Conservation (phyloP, 2,888 invertebrate species). For the Apotomis betuletana region DNA sequence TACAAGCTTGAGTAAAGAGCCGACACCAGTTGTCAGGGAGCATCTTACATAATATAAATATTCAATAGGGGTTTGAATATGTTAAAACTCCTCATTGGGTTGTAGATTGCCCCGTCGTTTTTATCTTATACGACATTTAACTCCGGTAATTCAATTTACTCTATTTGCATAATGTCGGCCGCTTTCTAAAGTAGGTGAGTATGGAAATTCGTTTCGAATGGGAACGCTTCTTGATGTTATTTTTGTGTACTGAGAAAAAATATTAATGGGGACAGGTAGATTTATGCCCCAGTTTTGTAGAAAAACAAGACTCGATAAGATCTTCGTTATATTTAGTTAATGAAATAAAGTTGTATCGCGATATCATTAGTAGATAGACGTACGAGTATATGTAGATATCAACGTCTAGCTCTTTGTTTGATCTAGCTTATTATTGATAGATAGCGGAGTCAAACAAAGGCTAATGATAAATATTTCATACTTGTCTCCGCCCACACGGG, state of each 20-base stretch:
- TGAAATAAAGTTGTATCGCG: constrained; percentile 2
- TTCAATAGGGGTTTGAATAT: constrained; percentile 82
- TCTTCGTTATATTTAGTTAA: constrained; percentile 21
- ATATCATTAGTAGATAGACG: background rate
- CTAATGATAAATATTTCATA: constrained; percentile 52
- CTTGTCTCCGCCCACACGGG: constrained; percentile 62
- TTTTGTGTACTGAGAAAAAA: constrained; percentile 43
- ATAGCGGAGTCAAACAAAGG: constrained; percentile 47
- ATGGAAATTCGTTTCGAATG: constrained; percentile 68
- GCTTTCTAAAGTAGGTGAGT: constrained; percentile 79
- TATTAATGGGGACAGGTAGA: constrained; percentile 31
- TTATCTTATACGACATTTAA: constrained; percentile 84
- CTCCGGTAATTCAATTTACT: constrained; percentile 83
- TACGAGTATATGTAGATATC: constrained; percentile 5
- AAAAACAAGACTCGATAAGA: constrained; percentile 9
- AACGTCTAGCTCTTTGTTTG: constrained; percentile 25
- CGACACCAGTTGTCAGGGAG: constrained; percentile 60
- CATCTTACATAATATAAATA: constrained; percentile 74
- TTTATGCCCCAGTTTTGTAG: constrained; percentile 19
- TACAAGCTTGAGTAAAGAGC: constrained; percentile 74
- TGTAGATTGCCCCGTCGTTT: constrained; percentile 83
- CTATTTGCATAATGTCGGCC: constrained; percentile 81
- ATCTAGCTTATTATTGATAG: constrained; percentile 40
- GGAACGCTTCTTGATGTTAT: constrained; percentile 46
- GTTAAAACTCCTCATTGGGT: constrained; percentile 82